Percentiles rank a stretch among this genome's conserved stretches.
phyloP scores from a whole-genome alignment of 92 coral and sea anemone genomes.

The Ricordea florida region DNA sequence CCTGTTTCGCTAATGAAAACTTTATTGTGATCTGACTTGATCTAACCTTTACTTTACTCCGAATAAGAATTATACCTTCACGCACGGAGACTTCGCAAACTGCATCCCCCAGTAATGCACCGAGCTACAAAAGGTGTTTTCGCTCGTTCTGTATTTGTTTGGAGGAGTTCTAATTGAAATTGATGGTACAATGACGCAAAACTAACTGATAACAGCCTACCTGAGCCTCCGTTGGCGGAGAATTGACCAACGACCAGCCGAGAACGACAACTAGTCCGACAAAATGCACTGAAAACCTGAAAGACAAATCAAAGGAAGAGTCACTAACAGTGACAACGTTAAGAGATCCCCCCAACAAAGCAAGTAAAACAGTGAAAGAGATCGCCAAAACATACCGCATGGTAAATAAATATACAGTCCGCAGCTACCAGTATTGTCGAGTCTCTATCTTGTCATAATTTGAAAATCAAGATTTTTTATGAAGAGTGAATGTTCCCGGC shows the following conservation, averaged over 20 bases:
- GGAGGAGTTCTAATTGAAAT: too few relatives aligned
- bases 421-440: neutral
- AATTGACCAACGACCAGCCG: constrained; percentile 16
- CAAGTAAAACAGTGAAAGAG: neutral
- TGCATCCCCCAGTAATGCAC: too few relatives aligned
- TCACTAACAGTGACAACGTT: neutral
- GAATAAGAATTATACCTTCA: too few relatives aligned
- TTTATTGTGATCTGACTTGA: too few relatives aligned
- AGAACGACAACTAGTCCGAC: constrained; percentile 20
- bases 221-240: constrained; percentile 54
- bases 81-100: too few relatives aligned
- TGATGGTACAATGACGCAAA: too few relatives aligned
- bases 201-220: too few relatives aligned
- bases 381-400: constrained; percentile 19
- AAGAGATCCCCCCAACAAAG: constrained; percentile 18
- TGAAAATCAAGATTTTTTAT: neutral
- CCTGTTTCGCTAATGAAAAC: too few relatives aligned
- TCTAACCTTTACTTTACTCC: too few relatives aligned
- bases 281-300: constrained; percentile 51
- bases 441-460: constrained; percentile 26
- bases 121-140: too few relatives aligned
- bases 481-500: constrained; percentile 47
- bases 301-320: neutral
- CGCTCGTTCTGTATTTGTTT: too few relatives aligned
- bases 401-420: constrained; percentile 7